Evolutionary conservation across 53 echinoderm and acorn worm genomes (phyloP).

Genomic region (Luidia sarsii): DNA sequence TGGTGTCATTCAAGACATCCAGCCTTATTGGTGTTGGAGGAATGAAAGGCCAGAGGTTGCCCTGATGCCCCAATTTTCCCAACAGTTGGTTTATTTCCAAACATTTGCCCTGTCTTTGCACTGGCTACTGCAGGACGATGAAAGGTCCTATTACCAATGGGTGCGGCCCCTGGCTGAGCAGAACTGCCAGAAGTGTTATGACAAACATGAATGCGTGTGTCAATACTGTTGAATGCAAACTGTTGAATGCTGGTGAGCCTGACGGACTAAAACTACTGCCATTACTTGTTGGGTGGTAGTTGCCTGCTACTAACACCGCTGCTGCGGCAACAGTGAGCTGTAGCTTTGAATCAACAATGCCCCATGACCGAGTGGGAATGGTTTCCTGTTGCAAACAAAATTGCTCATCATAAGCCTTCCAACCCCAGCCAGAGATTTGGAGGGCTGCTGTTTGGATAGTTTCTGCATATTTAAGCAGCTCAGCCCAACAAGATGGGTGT

Average conservation of each 20-base stretch:
- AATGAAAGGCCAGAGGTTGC: not conserved
- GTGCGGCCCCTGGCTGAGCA: too few relatives aligned
- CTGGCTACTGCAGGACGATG: not conserved
- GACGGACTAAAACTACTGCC: too few relatives aligned
- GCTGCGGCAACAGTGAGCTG: not conserved
- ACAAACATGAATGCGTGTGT: too few relatives aligned
- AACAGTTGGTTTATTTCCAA: not conserved
- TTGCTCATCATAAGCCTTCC: conserved; percentile 2
- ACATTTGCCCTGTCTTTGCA: not conserved
- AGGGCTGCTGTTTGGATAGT: not conserved
- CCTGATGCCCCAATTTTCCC: not conserved
- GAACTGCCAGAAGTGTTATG: too few relatives aligned
- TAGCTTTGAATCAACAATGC: not conserved
- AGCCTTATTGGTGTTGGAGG: not conserved
- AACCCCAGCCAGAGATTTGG: not conserved
- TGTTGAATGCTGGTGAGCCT: too few relatives aligned
- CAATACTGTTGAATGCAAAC: too few relatives aligned
- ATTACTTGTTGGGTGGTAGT: too few relatives aligned
- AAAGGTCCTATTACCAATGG: not conserved
- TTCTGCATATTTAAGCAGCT: conserved; percentile 12
- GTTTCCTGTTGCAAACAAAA: not conserved
- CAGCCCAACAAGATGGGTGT: not conserved
- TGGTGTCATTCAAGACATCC: not conserved
- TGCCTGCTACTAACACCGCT: too few relatives aligned
- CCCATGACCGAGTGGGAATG: not conserved